Percentiles rank a stretch among this genome's conserved stretches.
Evolutionary conservation across 2,888 invertebrate genomes (phyloP).

Genomic region (Elegia similella): DNA sequence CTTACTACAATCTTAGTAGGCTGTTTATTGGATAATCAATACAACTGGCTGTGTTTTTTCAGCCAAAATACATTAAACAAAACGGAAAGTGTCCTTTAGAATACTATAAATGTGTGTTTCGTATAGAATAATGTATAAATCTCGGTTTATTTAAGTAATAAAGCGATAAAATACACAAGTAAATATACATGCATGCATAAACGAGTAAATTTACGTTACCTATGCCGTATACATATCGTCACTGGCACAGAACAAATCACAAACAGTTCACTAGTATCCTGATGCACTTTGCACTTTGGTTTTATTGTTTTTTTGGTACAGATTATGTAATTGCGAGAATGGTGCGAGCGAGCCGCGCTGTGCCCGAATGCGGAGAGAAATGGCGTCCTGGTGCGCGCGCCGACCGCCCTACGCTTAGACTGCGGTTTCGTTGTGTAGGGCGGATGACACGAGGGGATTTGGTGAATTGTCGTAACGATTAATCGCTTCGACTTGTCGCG

Average conservation of each 20-base stretch:
- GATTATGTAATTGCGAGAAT: constrained; percentile 66
- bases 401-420: constrained; percentile 64
- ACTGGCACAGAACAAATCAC: constrained; percentile 10
- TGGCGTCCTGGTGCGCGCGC: constrained; percentile 75
- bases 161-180: neutral
- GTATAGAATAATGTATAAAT: neutral
- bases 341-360: constrained; percentile 66
- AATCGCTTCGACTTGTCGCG: constrained; percentile 8
- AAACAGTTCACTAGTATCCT: constrained; percentile 18
- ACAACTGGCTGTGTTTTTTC: neutral
- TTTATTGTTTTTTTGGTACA: constrained; percentile 29
- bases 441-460: neutral
- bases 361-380: constrained; percentile 71
- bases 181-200: neutral
- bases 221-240: constrained; percentile 3
- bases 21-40: constrained; percentile 16
- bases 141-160: neutral
- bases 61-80: neutral
- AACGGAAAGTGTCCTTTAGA: neutral
- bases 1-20: constrained; percentile 4
- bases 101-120: neutral
- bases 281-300: constrained; percentile 24
- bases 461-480: neutral
- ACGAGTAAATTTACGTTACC: neutral
- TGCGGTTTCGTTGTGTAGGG: constrained; percentile 31